Conservation (phyloP, 1,140 invertebrate species). For the Trichogramma pretiosum region DNA sequence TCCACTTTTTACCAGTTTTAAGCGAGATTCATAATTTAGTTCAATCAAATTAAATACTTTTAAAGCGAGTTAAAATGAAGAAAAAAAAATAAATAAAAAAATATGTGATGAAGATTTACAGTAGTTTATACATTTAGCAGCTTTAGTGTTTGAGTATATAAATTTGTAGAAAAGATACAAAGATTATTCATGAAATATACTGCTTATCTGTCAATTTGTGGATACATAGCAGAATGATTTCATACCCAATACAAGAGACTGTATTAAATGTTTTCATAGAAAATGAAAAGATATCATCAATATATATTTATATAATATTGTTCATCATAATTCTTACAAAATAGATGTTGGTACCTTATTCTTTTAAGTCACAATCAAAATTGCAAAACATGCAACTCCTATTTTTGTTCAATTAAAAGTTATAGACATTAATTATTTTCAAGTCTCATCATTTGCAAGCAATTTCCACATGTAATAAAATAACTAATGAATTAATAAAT, state of each 20-base stretch:
- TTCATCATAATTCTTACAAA: no score
- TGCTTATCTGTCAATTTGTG: not conserved
- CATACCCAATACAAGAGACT: no score
- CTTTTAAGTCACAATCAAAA: slow-evolving; percentile 11
- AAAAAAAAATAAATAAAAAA: no score
- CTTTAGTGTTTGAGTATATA: slow-evolving; percentile 19
- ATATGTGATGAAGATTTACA: slow-evolving; percentile 15
- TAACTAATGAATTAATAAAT: no score
- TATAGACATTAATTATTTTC: not conserved
- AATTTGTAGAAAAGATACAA: slow-evolving; percentile 24
- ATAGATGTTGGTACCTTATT: slow-evolving; percentile 13
- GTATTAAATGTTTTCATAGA: slow-evolving; percentile 2
- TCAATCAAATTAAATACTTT: no score
- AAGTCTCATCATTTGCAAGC: not conserved
- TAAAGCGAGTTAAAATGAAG: no score
- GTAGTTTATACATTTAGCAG: slow-evolving; percentile 14
- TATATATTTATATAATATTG: no score
- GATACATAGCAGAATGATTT: slow-evolving; percentile 11
- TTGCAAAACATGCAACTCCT: slow-evolving; percentile 9
- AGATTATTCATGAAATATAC: slow-evolving; percentile 15
- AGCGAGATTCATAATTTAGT: no score
- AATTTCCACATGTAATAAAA: no score
- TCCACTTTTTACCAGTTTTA: no score
- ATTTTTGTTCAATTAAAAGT: slow-evolving; percentile 6
- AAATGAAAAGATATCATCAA: slow-evolving; percentile 10